Evolutionary conservation across 2,888 invertebrate genomes (phyloP), one percentile per base, ranked within the genome.

Genomic region (Pyrrhia umbra): DNA sequence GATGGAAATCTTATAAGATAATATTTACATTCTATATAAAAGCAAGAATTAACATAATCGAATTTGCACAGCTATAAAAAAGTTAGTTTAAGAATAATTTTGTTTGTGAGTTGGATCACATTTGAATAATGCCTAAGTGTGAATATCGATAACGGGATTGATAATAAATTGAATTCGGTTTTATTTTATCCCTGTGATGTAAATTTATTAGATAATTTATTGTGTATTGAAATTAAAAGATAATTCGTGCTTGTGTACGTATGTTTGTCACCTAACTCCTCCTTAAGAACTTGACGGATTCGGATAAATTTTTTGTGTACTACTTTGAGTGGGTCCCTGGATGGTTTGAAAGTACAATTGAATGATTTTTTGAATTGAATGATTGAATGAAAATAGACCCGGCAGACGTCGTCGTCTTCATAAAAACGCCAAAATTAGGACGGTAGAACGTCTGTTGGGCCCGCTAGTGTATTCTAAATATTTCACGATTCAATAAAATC

Each of bases 41-140:
- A 25, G 15, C 25, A n/a, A 9, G 18, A 50, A 0, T 42, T n/a
- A 46, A 46, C 46, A 27, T 56, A 40, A 66, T 60, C n/a, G 15
- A 66, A 60, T 52, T 65, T 47, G 21, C 55, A 18, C 30, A 58
- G 6, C 30, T 45, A 18, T 25, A 18, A 56, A 54, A 56, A 54
- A 59, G n/a, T 52, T 47, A 40, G 18, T 34, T 47, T 13, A 34
- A 25, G 34, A 49, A 49, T 45, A 49, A 50, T 50, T 50, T 45
- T 54, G 23, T 37, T 64, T 58, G 45, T 13, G 6, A 46, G 27
- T 37, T 42, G 21, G 9, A 57, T 69, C 15, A 30, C 46, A 68
- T 69, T 69, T 52, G 47, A 63, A 57, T 63, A 51, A 50, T 15
- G 49, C 30, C 43, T 39, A 18, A 55, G 34, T 40, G 30, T 60